Conservation (phyloP, 2,113 vertebrate genomes). For the Heloderma charlesbogerti region DNA sequence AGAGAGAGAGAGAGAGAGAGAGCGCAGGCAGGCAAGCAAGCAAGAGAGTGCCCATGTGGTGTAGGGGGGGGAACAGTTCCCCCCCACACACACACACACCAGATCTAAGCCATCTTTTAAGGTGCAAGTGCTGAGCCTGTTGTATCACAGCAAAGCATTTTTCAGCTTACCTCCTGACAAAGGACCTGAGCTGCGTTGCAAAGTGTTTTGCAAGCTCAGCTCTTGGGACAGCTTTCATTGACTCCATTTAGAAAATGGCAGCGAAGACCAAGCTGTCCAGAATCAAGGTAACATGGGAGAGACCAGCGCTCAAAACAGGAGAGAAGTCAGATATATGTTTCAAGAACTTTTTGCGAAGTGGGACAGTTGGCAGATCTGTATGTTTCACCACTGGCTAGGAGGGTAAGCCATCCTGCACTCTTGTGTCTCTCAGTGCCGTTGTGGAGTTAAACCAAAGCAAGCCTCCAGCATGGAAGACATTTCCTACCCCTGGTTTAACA, state of each 20-base stretch:
- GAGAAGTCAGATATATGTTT: not conserved
- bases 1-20: no score
- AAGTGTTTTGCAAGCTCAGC: not conserved
- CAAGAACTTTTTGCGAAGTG: not conserved
- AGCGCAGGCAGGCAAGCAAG: no score
- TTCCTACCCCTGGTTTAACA: not conserved
- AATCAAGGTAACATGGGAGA: not conserved
- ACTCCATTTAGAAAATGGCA: not conserved
- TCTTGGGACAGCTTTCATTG: not conserved
- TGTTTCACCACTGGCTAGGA: not conserved
- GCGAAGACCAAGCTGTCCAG: not conserved
- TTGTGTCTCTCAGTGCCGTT: no score
- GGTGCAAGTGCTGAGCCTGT: not conserved
- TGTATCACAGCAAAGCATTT: not conserved
- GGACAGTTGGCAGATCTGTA: not conserved
- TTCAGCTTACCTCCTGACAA: not conserved
- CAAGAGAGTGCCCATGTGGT: no score
- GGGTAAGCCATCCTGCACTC: not conserved
- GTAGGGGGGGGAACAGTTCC: no score
- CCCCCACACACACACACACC: no score
- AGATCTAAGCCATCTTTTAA: not conserved
- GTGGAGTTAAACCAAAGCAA: not conserved
- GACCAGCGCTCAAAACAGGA: not conserved
- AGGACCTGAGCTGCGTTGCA: not conserved
- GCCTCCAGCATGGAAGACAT: not conserved